Evolutionary conservation across 2,113 vertebrate species (phyloP), one percentile per base, ranked within the genome.

Genomic region (Brachirus orientalis): DNA sequence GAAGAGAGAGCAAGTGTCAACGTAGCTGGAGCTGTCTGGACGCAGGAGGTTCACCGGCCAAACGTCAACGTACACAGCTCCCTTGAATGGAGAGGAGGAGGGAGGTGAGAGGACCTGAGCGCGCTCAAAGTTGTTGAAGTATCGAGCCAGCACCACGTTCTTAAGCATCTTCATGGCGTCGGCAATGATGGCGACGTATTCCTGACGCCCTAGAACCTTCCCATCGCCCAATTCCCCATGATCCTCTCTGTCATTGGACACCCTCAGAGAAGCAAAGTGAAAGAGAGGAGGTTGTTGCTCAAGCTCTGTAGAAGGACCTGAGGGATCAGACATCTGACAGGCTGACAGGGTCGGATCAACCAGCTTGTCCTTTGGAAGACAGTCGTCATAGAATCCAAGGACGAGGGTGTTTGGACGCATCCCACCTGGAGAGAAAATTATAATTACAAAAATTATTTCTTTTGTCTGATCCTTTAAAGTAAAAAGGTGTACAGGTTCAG

Each of bases 371-470:
- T 92, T 88, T 0, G 95, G 94, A 0, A 63, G 45, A 0, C 84
- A 64, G 0, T 94, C 76, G 0, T 95, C 95, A 0, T 96, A 97
- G 86, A 97, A 97, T 52, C 96, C 96, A 19, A 97, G 85, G 17
- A 96, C 93, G 14, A 97, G 84, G 8, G 95, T 97, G 89, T 97
- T 97, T 14, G 96, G 96, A 60, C 94, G 94, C 96, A 97, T 97
- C 37, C 96, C 95, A 0, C 96, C 96, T 97, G 72, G 3, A 81
- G 14, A 61, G 7, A 63, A 14, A 12, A 2, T 2, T 38, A 9
- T 4, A 17, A 64, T n/a, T n/a, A n/a, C n/a, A n/a, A n/a, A n/a
- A n/a, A n/a, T n/a, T n/a, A n/a, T n/a, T n/a, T n/a, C n/a, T n/a
- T n/a, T n/a, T n/a, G n/a, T n/a, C n/a, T n/a, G n/a, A n/a, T n/a